These are phyloP conservation scores for Microcaecilia unicolor DNA, from an alignment of 2,797 vertebrate species.

Conservation along the genomic window DNA sequence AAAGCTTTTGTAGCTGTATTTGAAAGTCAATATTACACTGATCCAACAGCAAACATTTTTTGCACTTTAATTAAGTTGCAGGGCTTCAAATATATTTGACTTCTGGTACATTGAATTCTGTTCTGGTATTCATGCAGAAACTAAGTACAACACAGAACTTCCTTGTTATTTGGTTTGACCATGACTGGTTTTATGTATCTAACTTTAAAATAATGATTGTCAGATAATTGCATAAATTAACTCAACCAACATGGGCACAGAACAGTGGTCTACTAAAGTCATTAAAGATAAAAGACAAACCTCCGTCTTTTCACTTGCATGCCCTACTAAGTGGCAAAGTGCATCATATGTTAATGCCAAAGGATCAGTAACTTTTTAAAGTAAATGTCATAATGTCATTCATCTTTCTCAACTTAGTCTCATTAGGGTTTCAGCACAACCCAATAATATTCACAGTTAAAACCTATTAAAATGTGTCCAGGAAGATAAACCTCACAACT, in stretches of 20 bases:
- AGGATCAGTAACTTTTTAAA: conserved; percentile 31
- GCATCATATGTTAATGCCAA: conserved; percentile 24
- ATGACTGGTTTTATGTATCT: conserved; percentile 33
- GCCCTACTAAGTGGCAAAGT: conserved; percentile 17
- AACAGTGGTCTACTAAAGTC: conserved; percentile 33
- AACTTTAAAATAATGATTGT: conserved; percentile 39
- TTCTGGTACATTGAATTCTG: conserved; percentile 1
- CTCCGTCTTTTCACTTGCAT: conserved; percentile 35
- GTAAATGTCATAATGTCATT: conserved; percentile 20
- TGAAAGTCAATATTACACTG: too few relatives aligned
- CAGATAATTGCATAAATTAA: conserved; percentile 41
- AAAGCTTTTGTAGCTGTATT: too few relatives aligned
- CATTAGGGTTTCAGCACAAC: conserved; percentile 15
- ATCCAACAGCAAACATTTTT: conserved; percentile 28
- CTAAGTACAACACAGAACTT: conserved; percentile 24
- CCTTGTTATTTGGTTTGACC: conserved; percentile 14
- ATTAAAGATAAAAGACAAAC: conserved; percentile 21
- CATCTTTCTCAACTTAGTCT: conserved; percentile 17
- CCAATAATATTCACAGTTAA: conserved; percentile 18
- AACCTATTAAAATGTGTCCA: conserved; percentile 24
- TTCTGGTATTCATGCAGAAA: conserved; percentile 27
- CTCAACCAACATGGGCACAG: conserved; percentile 23
- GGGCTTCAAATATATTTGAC: conserved; percentile 12
- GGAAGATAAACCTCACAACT: conserved; percentile 11
- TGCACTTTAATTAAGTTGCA: conserved; percentile 24